These are phyloP conservation scores for Orussus abietinus DNA, from an alignment of 1,140 invertebrate genomes.

Conservation along the genomic window DNA sequence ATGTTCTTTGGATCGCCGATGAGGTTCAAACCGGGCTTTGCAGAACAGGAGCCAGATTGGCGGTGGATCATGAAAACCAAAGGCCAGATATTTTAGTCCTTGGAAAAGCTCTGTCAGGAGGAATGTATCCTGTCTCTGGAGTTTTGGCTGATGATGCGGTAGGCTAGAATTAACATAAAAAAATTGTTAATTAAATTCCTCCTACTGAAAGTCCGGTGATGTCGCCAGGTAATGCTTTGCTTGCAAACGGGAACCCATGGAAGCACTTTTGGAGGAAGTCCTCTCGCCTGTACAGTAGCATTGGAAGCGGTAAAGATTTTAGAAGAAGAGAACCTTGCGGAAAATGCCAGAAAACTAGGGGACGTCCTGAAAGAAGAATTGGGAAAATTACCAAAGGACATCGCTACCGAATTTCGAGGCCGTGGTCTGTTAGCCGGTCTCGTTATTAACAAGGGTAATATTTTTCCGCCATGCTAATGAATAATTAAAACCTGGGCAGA, in stretches of 20 bases:
- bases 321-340: slow-evolving; percentile 71
- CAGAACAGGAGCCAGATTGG: slow-evolving; percentile 86
- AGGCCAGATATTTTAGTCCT: slow-evolving; percentile 73
- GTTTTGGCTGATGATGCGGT: slow-evolving; percentile 70
- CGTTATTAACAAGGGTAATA: slow-evolving; percentile 63
- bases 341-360: slow-evolving; percentile 69
- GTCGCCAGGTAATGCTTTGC: slow-evolving; percentile 66
- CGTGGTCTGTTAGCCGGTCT: slow-evolving; percentile 77
- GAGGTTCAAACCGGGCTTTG: slow-evolving; percentile 94
- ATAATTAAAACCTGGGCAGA: slow-evolving; percentile 2
- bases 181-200: slow-evolving; percentile 5
- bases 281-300: slow-evolving; percentile 68
- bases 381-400: slow-evolving; percentile 58
- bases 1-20: slow-evolving; percentile 96
- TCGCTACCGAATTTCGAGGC: slow-evolving; percentile 66
- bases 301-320: slow-evolving; percentile 59
- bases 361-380: slow-evolving; percentile 62
- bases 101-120: slow-evolving; percentile 83
- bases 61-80: slow-evolving; percentile 80
- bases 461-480: too few species aligned
- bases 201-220: not conserved
- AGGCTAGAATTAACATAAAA: slow-evolving; percentile 1
- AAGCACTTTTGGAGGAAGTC: slow-evolving; percentile 83
- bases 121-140: slow-evolving; percentile 75
- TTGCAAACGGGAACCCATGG: slow-evolving; percentile 78